Conservation (phyloP, 2,113 vertebrate species). For the Burhinus bistriatus region DNA sequence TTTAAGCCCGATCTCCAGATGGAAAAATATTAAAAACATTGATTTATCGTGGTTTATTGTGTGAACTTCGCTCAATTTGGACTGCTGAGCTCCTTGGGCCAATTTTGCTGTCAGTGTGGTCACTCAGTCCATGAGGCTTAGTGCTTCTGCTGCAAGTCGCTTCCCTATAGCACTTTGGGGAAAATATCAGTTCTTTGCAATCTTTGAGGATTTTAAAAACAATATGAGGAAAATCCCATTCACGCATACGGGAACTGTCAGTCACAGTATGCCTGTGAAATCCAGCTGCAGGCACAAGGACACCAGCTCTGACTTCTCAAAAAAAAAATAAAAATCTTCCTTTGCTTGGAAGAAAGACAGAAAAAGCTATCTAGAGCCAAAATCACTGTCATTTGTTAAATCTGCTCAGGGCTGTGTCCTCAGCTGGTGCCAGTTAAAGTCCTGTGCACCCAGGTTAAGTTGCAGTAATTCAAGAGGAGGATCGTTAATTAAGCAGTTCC, state of each 20-base stretch:
- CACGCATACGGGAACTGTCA: neutral
- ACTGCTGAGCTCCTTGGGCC: neutral
- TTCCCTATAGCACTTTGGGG: neutral
- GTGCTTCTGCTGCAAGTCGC: neutral
- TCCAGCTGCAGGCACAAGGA: neutral
- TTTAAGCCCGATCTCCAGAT: neutral
- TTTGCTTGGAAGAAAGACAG: neutral
- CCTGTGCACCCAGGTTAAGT: neutral
- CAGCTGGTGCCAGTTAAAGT: neutral
- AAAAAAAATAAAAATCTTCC: neutral
- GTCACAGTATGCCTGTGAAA: neutral
- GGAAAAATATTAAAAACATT: neutral
- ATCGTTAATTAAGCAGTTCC: conserved; percentile 40
- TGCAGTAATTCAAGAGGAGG: conserved; percentile 36
- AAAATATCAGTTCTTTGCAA: neutral
- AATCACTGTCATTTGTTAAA: neutral
- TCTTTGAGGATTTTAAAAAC: neutral
- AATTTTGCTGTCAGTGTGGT: neutral
- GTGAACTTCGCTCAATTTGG: neutral
- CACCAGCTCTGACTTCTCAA: neutral
- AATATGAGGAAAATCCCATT: neutral
- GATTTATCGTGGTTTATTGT: neutral
- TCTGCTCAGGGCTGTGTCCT: neutral
- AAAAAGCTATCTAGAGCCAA: neutral
- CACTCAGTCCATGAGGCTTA: neutral